phyloP scores from a whole-genome alignment of 1,140 invertebrate genomes.

The Streblospio benedicti region DNA sequence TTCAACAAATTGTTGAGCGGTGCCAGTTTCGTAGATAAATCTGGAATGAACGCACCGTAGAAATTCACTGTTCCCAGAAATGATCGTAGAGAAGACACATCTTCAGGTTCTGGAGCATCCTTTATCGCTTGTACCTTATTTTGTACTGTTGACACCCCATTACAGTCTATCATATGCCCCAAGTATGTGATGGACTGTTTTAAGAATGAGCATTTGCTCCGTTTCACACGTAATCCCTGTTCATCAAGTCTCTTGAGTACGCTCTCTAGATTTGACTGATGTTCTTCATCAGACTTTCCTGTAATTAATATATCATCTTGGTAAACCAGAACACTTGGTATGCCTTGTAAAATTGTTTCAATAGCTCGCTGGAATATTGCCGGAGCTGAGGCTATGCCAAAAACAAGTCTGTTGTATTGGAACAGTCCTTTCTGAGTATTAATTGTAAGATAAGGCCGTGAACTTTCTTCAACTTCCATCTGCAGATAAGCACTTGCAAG shows the following conservation, averaged over 20 bases:
- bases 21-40: background rate
- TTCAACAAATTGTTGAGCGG: slow-evolving; percentile 3
- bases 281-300: slow-evolving; percentile 17
- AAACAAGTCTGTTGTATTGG: slow-evolving; percentile 45
- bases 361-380: slow-evolving; percentile 51
- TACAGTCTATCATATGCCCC: background rate
- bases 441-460: slow-evolving; percentile 24
- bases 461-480: background rate
- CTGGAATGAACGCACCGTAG: background rate
- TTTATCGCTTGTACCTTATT: slow-evolving; percentile 1
- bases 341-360: slow-evolving; percentile 34
- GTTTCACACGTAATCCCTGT: slow-evolving; percentile 3
- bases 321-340: slow-evolving; percentile 29
- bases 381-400: slow-evolving; percentile 49
- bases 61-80: slow-evolving; percentile 7
- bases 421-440: slow-evolving; percentile 48
- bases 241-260: slow-evolving; percentile 1
- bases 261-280: slow-evolving; percentile 7
- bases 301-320: slow-evolving; percentile 17
- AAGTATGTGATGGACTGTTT: background rate
- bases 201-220: slow-evolving; percentile 1
- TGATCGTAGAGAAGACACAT: background rate
- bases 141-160: slow-evolving; percentile 1
- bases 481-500: slow-evolving; percentile 5
- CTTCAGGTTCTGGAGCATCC: background rate